Evolutionary conservation across 2,888 invertebrate species (phyloP).

Genomic region (Drosophila formosana): DNA sequence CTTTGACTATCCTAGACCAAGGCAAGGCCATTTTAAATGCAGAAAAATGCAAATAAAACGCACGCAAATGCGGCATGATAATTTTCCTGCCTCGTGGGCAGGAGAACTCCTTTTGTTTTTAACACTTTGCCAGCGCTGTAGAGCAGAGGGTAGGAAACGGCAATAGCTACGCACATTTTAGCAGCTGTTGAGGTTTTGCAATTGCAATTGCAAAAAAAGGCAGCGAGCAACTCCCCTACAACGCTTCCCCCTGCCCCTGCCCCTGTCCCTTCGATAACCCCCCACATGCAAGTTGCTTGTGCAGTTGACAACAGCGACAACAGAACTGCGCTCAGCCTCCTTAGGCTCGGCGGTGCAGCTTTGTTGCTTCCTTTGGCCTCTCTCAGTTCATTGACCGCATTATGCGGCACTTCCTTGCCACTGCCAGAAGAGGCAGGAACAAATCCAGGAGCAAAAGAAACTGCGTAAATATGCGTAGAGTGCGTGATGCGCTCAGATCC

Average conservation of each 20-base stretch:
- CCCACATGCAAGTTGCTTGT: conserved; percentile 20
- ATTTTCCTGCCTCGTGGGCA: conserved; percentile 60
- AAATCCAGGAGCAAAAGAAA: conserved; percentile 51
- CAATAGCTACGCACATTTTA: conserved; percentile 77
- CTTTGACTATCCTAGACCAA: conserved; percentile 10
- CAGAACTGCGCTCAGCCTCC: conserved; percentile 18
- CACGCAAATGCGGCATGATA: conserved; percentile 70
- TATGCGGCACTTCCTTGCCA: conserved; percentile 43
- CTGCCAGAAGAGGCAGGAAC: background rate
- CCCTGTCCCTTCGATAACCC: background rate
- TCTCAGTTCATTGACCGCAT: conserved; percentile 78
- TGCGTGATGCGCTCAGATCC: conserved; percentile 33
- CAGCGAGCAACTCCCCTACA: conserved; percentile 6
- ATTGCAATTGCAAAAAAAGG: conserved; percentile 41
- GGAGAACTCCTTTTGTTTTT: conserved; percentile 75
- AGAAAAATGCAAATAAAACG: conserved; percentile 65
- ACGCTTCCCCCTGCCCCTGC: background rate
- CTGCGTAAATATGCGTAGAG: conserved; percentile 69
- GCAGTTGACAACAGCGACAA: conserved; percentile 60
- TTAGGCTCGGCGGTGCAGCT: conserved; percentile 17
- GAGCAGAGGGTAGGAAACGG: conserved; percentile 63
- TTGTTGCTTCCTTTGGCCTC: conserved; percentile 51
- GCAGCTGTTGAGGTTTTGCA: conserved; percentile 75
- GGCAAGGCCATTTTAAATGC: conserved; percentile 46
- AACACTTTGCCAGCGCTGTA: conserved; percentile 70